Evolutionary conservation across 2,797 vertebrate genomes (phyloP).

Genomic region (Smutsia temminckii): DNA sequence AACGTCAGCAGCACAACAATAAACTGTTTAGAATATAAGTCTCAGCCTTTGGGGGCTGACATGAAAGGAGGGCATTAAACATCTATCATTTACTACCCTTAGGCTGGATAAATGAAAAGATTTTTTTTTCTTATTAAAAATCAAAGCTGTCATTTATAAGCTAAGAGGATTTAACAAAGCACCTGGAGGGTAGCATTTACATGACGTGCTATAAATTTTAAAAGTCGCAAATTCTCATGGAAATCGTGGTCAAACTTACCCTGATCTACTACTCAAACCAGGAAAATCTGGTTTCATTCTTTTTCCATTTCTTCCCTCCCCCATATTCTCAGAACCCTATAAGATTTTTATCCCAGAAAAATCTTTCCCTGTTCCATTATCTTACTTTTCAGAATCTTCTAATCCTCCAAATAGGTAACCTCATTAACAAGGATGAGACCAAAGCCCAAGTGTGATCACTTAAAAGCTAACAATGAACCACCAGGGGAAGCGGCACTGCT

Average conservation of each 20-base stretch:
- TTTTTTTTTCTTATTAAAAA: conserved; percentile 78
- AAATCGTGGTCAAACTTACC: conserved; percentile 74
- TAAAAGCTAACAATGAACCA: conserved; percentile 32
- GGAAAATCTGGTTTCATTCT: conserved; percentile 13
- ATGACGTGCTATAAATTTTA: conserved; percentile 81
- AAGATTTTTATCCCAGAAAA: conserved; percentile 68
- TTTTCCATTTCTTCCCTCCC: background rate
- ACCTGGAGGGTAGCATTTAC: conserved; percentile 78
- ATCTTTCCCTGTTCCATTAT: conserved; percentile 68
- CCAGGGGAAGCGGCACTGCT: background rate
- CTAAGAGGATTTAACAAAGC: conserved; percentile 85
- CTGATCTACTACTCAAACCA: conserved; percentile 35
- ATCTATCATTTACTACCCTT: conserved; percentile 82
- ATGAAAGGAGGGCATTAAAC: conserved; percentile 80
- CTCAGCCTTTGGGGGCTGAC: conserved; percentile 54
- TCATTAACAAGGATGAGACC: conserved; percentile 50
- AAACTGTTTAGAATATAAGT: conserved; percentile 74
- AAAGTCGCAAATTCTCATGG: conserved; percentile 74
- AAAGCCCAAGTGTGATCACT: conserved; percentile 52
- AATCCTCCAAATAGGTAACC: conserved; percentile 58
- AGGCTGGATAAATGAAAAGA: conserved; percentile 81
- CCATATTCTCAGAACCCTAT: background rate
- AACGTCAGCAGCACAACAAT: conserved; percentile 76
- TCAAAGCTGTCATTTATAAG: conserved; percentile 82
- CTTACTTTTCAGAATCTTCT: conserved; percentile 59